A percentile compares a stretch with the other conserved stretches of the same genome.
phyloP scores from a whole-genome alignment of 1,140 invertebrate genomes.

The Papilio polytes region DNA sequence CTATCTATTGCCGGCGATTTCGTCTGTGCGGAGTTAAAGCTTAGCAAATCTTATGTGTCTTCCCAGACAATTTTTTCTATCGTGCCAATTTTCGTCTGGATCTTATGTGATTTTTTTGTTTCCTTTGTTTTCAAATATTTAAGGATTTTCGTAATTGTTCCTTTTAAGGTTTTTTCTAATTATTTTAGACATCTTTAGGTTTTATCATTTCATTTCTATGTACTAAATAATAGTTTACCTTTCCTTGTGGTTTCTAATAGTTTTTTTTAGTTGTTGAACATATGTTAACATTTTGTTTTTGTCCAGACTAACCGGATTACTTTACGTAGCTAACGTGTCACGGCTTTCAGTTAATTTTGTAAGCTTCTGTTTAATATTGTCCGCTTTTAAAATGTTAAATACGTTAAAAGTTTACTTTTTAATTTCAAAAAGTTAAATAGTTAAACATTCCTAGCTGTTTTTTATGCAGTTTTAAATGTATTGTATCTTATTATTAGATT shows the following conservation, averaged over 20 bases:
- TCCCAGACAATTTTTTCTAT: too few species aligned
- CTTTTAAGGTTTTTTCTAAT: not conserved
- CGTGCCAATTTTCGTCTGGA: too few species aligned
- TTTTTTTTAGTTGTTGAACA: not conserved
- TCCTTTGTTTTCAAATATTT: too few species aligned
- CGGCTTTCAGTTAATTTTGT: slow-evolving; percentile 1
- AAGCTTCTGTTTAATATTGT: slow-evolving; percentile 1
- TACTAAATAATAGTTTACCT: not conserved
- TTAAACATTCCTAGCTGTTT: not conserved
- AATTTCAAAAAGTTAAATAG: slow-evolving; percentile 7
- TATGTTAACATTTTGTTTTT: slow-evolving; percentile 6
- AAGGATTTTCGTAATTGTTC: not conserved
- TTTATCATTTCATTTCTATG: not conserved
- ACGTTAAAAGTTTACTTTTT: not conserved
- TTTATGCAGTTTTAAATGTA: not conserved
- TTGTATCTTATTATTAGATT: too few species aligned
- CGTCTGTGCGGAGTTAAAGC: too few species aligned
- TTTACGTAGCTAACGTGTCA: slow-evolving; percentile 15
- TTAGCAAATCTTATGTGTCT: too few species aligned
- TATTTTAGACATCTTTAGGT: not conserved
- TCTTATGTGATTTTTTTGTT: too few species aligned
- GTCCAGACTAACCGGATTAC: not conserved
- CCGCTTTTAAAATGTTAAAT: not conserved
- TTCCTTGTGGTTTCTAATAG: not conserved
- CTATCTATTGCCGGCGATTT: too few species aligned